Evolutionary conservation across 2,797 vertebrate genomes (phyloP), one percentile per base, ranked within the genome.

Genomic region (Acrossocheilus wenchowensis): DNA sequence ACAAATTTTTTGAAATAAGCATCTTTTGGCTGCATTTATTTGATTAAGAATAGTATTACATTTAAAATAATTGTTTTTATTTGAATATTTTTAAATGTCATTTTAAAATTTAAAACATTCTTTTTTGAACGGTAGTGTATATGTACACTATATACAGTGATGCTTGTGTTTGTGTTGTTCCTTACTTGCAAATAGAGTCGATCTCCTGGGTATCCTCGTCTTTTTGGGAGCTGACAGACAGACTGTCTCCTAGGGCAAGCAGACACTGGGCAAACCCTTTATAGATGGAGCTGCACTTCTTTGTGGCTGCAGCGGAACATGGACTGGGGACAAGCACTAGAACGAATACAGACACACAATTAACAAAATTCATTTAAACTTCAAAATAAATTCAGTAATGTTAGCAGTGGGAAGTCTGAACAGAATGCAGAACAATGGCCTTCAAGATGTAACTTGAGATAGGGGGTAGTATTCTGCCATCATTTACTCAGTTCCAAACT

Each of bases 181-280:
- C 93, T 93, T 92, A 99, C 98, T 96, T 97, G 97, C 98, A 99
- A 93, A 99, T 95, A 85, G 96, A 96, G 90, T 99, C 96, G 83
- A 99, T 95, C 92, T 98, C 96, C 78, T 97, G 95, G 0, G 78
- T 91, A 88, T 96, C 96, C 71, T 96, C 93, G 3, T 96, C 92
- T 90, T 88, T 95, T 90, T 84, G 94, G 34, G 95, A 91, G 12
- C 83, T 96, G 77, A 93, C 95, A 45, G 94, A 95, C 95, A 99
- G 96, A 92, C 97, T 95, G 88, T 98, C 97, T 45, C 98, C 98
- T 78, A 99, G 93, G 83, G 95, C 96, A 94, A 99, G 96, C 86
- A 99, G 95, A 93, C 98, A 99, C 85, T 95, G 93, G 0, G 98
- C 97, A 1, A 99, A 99, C 62, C 98, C 98, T 92, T 96, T 97